Percentiles rank a stretch among this genome's conserved stretches.
Evolutionary conservation across 1,140 invertebrate species (phyloP).

Genomic region (Drosophila mayri): DNA sequence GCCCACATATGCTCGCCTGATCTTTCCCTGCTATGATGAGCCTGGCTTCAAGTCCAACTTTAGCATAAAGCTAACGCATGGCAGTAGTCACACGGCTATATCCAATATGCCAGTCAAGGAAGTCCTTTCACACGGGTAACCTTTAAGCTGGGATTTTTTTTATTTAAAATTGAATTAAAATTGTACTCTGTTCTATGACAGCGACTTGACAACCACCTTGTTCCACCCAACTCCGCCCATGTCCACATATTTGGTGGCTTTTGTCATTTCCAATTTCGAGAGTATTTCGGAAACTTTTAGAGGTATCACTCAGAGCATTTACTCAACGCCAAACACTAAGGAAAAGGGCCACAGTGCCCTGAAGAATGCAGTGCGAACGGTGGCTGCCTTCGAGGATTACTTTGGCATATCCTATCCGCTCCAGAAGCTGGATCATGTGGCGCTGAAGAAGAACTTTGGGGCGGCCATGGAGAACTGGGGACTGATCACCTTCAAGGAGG

Average conservation of each 20-base stretch:
- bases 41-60: constrained; percentile 92
- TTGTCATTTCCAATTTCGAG: constrained; percentile 89
- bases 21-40: constrained; percentile 96
- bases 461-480: constrained; percentile 96
- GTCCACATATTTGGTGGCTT: constrained; percentile 91
- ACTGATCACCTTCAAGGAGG: constrained; percentile 89
- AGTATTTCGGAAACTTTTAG: constrained; percentile 65
- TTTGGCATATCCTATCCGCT: constrained; percentile 85
- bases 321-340: constrained; percentile 87
- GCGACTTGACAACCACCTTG: constrained; percentile 66
- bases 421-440: constrained; percentile 89
- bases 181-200: constrained; percentile 16
- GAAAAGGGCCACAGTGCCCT: constrained; percentile 87
- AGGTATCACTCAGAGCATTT: constrained; percentile 86
- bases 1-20: constrained; percentile 91
- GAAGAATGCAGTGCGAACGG: constrained; percentile 86
- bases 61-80: constrained; percentile 87
- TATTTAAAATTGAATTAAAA: background rate
- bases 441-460: constrained; percentile 91
- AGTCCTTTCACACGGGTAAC: constrained; percentile 49
- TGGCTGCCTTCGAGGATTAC: constrained; percentile 86
- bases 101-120: constrained; percentile 87
- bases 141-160: background rate
- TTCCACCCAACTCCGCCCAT: constrained; percentile 88
- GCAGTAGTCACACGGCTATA: constrained; percentile 85